Evolutionary conservation across 2,113 vertebrate species (phyloP), one percentile per base, ranked within the genome.

Genomic region (Hymenochirus boettgeri): DNA sequence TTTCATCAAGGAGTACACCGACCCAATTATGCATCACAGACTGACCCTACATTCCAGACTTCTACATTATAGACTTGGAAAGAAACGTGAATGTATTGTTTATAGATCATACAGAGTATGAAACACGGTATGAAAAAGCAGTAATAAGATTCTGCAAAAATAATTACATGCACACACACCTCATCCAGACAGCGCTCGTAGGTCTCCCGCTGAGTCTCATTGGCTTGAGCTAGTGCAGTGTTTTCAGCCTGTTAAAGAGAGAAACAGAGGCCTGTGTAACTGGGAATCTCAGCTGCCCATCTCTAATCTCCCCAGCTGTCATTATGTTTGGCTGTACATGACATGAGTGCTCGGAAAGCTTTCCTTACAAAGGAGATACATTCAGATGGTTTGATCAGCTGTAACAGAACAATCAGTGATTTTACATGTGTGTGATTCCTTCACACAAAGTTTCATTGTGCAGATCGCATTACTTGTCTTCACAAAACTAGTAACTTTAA

Each of bases 171-270:
- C 17, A 25, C 31, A 74, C 88, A 82, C 69, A 94, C 95, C 90
- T 97, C 95, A 0, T 97, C 95, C 80, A 98, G 80, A 57, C 95
- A 98, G 73, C 94, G 86, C 62, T 97, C 95, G 0, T 97, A 96
- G 0, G 94, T 94, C 55, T 98, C 94, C 60, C 94, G 74, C 79
- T 98, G 95, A 80, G 88, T 97, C 83, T 98, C 95, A 0, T 96
- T 97, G 50, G 93, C 94, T 79, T 95, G 84, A 56, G 91, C 83
- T 62, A 98, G 88, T 4, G 93, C 89, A 0, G 88, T 89, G 64
- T 98, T 98, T 74, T 98, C 95, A 0, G 92, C 92, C 95, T 98
- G 70, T 35, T 11, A 33, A 5, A 45, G 18, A 46, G 3, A 2
- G 7, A 46, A 46, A 17, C 8, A 46, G 15, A 46, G 7, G 10